These are phyloP conservation scores for Cettia cetti DNA, from an alignment of 2,113 vertebrate species.

Conservation along the genomic window DNA sequence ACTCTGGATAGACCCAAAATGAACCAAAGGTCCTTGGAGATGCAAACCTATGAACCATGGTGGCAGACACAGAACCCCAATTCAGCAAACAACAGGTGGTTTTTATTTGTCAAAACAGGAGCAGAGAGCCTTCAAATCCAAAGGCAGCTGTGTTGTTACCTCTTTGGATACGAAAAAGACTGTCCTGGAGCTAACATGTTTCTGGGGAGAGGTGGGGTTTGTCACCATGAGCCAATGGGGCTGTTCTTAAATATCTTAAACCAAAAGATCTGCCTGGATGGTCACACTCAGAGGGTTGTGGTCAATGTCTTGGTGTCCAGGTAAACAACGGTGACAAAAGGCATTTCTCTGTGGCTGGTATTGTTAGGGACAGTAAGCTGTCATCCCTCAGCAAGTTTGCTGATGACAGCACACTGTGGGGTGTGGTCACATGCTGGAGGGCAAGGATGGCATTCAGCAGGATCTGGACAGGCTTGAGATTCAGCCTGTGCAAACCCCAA, in stretches of 20 bases:
- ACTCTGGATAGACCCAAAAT: slow-evolving; percentile 34
- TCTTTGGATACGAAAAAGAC: background rate
- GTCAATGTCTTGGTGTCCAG: background rate
- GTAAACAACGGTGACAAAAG: fast-evolving
- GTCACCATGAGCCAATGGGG: background rate
- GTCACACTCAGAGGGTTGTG: background rate
- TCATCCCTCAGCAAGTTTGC: background rate
- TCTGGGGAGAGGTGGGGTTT: background rate
- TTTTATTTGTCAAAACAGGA: slow-evolving; percentile 23
- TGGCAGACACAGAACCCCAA: background rate
- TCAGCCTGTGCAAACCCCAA: background rate
- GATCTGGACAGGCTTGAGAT: background rate
- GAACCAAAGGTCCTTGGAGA: slow-evolving; percentile 40
- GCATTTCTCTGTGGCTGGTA: fast-evolving
- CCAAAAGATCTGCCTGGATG: background rate
- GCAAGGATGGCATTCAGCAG: background rate
- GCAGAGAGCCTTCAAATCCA: background rate
- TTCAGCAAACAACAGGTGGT: background rate
- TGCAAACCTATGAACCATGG: background rate
- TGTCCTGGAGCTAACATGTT: background rate
- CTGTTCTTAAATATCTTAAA: background rate
- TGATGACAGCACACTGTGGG: background rate
- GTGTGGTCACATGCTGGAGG: fast-evolving
- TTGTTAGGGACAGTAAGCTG: background rate
- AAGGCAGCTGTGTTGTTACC: background rate